These are phyloP conservation scores for Leptura quadrifasciata DNA, from an alignment of 2,888 invertebrate species.

Conservation along the genomic window DNA sequence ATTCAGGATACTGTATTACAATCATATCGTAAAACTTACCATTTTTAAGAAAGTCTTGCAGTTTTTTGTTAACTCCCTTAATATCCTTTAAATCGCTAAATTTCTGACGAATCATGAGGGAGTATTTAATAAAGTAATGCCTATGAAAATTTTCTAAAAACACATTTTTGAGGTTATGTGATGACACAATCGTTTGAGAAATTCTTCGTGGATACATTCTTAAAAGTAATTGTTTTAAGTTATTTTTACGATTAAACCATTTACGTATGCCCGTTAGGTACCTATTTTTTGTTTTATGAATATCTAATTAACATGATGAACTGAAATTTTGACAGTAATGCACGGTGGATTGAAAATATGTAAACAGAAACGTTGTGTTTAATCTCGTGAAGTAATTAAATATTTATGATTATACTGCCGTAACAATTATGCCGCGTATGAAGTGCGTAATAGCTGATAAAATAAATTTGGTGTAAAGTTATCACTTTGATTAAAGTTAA, in stretches of 20 bases:
- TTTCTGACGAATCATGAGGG: conserved; percentile 61
- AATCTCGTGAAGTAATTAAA: not conserved
- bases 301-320: conserved; percentile 42
- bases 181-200: conserved; percentile 56
- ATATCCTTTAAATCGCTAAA: conserved; percentile 56
- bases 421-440: not conserved
- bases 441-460: not conserved
- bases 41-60: conserved; percentile 56
- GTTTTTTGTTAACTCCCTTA: conserved; percentile 54
- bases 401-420: not conserved
- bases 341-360: not conserved
- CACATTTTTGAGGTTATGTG: conserved; percentile 66
- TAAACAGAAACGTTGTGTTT: conserved; percentile 1
- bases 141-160: conserved; percentile 55
- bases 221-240: conserved; percentile 15
- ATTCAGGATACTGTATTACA: conserved; percentile 42
- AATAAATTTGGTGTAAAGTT: not conserved
- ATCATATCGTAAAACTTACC: conserved; percentile 53
- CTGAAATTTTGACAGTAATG: conserved; percentile 54
- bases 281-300: conserved; percentile 25
- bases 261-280: not conserved
- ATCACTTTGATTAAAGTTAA: not conserved
- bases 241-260: conserved; percentile 11
- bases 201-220: conserved; percentile 60
- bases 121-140: conserved; percentile 53